Evolutionary conservation across 2,113 vertebrate genomes (phyloP).

Genomic region (Clarias batrachus): DNA sequence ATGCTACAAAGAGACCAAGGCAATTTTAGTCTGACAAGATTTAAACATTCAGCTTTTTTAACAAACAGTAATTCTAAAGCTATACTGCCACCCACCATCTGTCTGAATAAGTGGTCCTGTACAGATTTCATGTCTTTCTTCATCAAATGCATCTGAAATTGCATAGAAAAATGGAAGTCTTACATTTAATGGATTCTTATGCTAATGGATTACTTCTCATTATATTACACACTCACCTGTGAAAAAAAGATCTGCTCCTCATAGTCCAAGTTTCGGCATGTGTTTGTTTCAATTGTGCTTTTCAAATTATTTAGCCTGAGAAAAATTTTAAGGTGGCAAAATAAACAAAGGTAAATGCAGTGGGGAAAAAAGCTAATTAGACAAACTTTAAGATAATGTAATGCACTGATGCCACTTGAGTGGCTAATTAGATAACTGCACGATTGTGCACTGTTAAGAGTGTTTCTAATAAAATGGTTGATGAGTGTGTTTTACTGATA

Average conservation of each 20-base stretch:
- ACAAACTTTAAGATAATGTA: background rate
- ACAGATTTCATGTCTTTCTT: conserved; percentile 73
- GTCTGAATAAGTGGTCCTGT: conserved; percentile 71
- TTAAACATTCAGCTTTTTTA: background rate
- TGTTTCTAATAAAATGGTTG: background rate
- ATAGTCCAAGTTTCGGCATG: conserved; percentile 59
- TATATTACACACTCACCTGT: conserved; percentile 61
- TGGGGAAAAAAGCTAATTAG: background rate
- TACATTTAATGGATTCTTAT: background rate
- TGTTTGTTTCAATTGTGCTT: conserved; percentile 58
- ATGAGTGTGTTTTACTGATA: background rate
- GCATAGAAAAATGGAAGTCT: conserved; percentile 4
- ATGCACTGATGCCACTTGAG: background rate
- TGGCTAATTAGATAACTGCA: background rate
- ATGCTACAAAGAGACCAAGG: conserved; percentile 62
- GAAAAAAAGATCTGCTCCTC: conserved; percentile 70
- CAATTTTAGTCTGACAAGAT: background rate
- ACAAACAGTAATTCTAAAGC: background rate
- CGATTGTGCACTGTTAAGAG: background rate
- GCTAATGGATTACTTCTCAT: background rate
- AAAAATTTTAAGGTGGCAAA: background rate
- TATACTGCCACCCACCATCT: conserved; percentile 69
- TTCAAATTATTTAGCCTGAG: conserved; percentile 64
- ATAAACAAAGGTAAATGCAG: background rate
- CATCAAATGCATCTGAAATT: conserved; percentile 72